Evolutionary conservation across 2,797 vertebrate species (phyloP).

Genomic region (Cheirogaleus major): DNA sequence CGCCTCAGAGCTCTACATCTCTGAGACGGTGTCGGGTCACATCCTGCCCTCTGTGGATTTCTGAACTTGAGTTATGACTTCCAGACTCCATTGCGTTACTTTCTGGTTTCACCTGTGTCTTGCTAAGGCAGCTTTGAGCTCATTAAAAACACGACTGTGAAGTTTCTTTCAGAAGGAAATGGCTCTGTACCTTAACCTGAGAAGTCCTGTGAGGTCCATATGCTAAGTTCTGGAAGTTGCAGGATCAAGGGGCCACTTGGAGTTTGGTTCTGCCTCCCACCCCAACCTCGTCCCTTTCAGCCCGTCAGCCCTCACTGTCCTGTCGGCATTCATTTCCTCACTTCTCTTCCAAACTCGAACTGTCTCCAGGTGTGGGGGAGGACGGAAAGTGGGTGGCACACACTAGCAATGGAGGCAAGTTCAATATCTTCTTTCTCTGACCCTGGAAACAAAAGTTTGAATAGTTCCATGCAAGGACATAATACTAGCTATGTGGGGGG

Average conservation of each 20-base stretch:
- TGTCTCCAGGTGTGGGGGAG: neutral
- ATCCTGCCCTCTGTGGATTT: conserved; percentile 70
- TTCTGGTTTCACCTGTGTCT: conserved; percentile 70
- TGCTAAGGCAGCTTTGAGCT: conserved; percentile 48
- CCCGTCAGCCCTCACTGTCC: accelerated
- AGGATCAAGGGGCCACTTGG: accelerated
- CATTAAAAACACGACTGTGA: conserved; percentile 23
- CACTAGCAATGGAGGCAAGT: neutral
- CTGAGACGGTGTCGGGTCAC: conserved; percentile 57
- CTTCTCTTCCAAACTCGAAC: neutral
- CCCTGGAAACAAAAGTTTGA: neutral
- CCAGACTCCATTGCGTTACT: conserved; percentile 70
- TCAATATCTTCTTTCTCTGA: neutral
- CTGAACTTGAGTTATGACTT: conserved; percentile 76
- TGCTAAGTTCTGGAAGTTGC: neutral
- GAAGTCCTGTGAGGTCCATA: neutral
- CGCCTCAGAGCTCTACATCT: neutral
- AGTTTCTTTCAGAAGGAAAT: neutral
- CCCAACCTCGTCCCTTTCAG: accelerated
- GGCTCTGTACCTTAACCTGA: neutral
- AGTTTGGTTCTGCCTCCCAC: no score
- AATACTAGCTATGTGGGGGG: neutral
- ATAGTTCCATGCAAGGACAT: neutral
- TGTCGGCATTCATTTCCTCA: neutral
- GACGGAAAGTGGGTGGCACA: neutral